Evolutionary conservation across 2,888 invertebrate species (phyloP).

Genomic region (Pristionchus mayeri): DNA sequence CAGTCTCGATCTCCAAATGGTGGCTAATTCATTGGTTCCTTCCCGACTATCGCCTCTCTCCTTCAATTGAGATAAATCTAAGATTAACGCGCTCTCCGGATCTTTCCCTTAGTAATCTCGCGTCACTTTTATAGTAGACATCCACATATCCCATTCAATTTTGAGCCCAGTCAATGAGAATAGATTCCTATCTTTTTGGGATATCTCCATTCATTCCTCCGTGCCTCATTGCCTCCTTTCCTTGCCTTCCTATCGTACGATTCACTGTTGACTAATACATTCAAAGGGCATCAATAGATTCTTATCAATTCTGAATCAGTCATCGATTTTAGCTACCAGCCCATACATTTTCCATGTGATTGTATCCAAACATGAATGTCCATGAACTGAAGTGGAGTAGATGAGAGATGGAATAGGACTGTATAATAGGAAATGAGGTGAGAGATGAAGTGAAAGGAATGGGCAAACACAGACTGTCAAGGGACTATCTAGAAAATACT

Average conservation of each 20-base stretch:
- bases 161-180: not conserved
- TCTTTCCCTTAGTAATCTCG: not conserved
- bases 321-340: no score
- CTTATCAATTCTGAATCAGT: not conserved
- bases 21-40: conserved; percentile 30
- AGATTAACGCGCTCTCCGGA: conserved; percentile 5
- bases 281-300: not conserved
- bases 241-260: not conserved
- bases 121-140: not conserved
- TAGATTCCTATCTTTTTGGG: not conserved
- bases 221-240: not conserved
- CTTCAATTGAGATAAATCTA: conserved; percentile 27
- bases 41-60: not conserved
- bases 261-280: conserved; percentile 24
- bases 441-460: conserved; percentile 34
- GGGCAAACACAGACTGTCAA: conserved; percentile 8
- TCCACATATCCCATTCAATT: not conserved
- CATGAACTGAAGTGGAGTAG: conserved; percentile 34
- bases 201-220: not conserved
- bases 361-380: not conserved
- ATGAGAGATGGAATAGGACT: not conserved
- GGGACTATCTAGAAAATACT: conserved; percentile 5
- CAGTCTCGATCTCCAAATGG: conserved; percentile 23
- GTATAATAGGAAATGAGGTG: conserved; percentile 33
- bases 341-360: not conserved